Base-by-base conservation (phyloP, 2,113 vertebrate species). In the Piprites chloris region DNA sequence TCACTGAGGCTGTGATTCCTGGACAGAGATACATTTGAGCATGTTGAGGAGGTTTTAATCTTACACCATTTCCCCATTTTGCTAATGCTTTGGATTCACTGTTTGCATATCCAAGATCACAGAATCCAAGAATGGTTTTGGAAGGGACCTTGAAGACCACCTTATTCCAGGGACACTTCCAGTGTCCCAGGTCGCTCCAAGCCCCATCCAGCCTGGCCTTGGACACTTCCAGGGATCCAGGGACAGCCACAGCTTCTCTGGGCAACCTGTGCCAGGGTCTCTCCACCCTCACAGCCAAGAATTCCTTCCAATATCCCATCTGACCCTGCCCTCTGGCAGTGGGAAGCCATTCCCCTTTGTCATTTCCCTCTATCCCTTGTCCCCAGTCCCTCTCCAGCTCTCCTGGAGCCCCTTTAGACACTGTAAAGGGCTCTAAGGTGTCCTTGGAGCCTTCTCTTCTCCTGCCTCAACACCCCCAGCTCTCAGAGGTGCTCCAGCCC, bases 241-340 rank as follows among this genome's bases (percentile, higher is more conserved):
- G 61, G 37, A 37, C 37, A 62, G 37, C 61, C 33, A 46, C n/a
- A 89, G 71, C 71, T 68, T 2, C 14, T 55, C 14, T 76, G 47
- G 14, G 20, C 1, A 75, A 0, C 4, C 39, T 41, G 39, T 46
- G 15, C 37, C 77, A 89, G 69, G 15, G 46, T 9, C n/a, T 68
- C 0, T 0, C 13, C 20, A 27, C 12, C 17, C n/a, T 90, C 30
- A 0, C 9, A 62, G n/a, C 5, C 8, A 63, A 20, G 8, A 30
- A 63, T 41, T 63, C 8, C 61, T 37, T 41, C 37, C 18, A 63
- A 9, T 63, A 41, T 63, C 18, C 37, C 61, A 63, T 30, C 61
- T 41, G 12, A 3, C 61, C 61, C 37, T 63, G 17, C 17, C 18
- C 17, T 41, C 35, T 41, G 27, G 26, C 37, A 27, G 7, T 41